phyloP scores from a whole-genome alignment of 2,113 vertebrate species.

The Lophius piscatorius region DNA sequence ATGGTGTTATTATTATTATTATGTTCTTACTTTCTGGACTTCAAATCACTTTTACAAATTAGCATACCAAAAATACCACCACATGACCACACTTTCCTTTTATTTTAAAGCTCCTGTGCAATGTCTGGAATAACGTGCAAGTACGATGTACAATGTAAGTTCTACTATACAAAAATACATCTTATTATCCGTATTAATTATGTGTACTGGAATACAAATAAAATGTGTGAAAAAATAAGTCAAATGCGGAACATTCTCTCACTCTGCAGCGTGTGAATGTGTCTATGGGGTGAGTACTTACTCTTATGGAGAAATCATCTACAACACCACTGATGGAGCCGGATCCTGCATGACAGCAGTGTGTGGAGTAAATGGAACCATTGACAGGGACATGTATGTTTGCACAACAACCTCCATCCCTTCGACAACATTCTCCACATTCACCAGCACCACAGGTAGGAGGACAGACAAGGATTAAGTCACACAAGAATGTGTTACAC shows the following conservation, averaged over 20 bases:
- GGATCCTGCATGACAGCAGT: conserved; percentile 85
- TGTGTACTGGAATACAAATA: no score
- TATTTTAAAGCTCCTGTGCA: conserved; percentile 72
- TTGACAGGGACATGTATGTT: neutral
- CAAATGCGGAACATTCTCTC: no score
- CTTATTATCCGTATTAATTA: no score
- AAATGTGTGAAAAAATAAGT: no score
- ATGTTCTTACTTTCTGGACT: no score
- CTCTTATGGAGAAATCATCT: conserved; percentile 78
- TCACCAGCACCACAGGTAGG: conserved; percentile 37
- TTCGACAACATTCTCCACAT: conserved; percentile 37
- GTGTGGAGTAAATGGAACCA: conserved; percentile 80
- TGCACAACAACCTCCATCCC: conserved; percentile 66
- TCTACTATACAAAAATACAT: neutral
- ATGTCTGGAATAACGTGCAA: conserved; percentile 58
- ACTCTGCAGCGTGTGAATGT: conserved; percentile 83
- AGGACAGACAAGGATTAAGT: no score
- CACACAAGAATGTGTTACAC: no score
- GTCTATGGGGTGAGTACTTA: conserved; percentile 77
- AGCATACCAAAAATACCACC: neutral
- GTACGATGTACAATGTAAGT: conserved; percentile 68
- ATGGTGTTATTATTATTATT: no score
- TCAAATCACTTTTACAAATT: neutral
- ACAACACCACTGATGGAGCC: conserved; percentile 86
- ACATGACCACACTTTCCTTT: neutral